A percentile compares a stretch with the other conserved stretches of the same genome.
Conservation (phyloP, 2,797 vertebrate species). For the Orientallactaga sibirica region DNA sequence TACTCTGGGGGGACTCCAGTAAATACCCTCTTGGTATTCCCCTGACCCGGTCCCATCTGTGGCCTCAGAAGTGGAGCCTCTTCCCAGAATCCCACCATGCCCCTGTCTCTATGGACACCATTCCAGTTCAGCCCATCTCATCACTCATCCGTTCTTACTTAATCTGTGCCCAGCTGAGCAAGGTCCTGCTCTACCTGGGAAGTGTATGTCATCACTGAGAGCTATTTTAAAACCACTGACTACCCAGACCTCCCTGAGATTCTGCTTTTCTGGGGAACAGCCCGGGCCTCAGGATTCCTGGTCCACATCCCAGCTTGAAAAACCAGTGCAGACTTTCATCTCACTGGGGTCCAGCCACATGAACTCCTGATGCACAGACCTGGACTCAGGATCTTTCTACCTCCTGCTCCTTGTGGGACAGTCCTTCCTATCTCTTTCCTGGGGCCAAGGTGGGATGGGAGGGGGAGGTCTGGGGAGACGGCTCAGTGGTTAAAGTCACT, state of each 20-base stretch:
- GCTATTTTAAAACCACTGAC: not conserved
- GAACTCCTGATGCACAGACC: too few species aligned
- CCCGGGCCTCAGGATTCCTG: not conserved
- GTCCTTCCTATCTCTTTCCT: not conserved
- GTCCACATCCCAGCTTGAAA: not conserved
- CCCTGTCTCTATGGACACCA: too few species aligned
- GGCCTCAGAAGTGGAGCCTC: not conserved
- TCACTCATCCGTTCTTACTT: not conserved
- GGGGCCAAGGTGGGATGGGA: accelerated
- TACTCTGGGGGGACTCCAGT: too few species aligned
- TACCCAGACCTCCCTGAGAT: not conserved
- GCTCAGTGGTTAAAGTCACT: too few species aligned
- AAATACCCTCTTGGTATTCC: not conserved
- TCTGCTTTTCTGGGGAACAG: not conserved
- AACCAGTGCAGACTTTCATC: not conserved
- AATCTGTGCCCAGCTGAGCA: not conserved
- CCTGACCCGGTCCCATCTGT: not conserved
- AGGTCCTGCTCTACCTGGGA: not conserved
- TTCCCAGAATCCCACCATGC: not conserved
- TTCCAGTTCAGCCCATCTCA: too few species aligned
- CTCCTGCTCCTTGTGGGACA: too few species aligned
- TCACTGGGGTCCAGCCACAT: too few species aligned
- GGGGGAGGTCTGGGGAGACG: too few species aligned
- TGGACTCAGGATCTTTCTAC: not conserved
- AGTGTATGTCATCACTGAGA: too few species aligned